These are phyloP conservation scores for Chrysocyon brachyurus DNA, from an alignment of 2,797 vertebrate species.

Conservation along the genomic window DNA sequence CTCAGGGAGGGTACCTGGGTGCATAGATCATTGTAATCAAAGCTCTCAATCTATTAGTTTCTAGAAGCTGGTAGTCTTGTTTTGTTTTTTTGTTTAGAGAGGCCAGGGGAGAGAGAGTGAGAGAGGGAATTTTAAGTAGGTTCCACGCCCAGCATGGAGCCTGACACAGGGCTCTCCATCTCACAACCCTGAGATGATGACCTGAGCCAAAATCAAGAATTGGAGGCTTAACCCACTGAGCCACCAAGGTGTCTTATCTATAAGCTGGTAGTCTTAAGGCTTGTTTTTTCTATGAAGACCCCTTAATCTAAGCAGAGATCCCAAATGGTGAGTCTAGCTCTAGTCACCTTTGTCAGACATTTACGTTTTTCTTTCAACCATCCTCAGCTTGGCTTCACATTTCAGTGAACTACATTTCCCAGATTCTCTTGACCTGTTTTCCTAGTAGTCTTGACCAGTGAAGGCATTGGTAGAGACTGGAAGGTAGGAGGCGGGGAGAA, in stretches of 20 bases:
- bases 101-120: not conserved
- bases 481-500: not conserved
- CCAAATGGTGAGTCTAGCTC: not conserved
- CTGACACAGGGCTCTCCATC: not conserved
- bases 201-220: not conserved
- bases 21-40: not conserved
- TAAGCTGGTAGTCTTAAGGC: not conserved
- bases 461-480: not conserved
- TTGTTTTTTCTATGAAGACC: not conserved
- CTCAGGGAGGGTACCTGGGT: not conserved
- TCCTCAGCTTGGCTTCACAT: not conserved
- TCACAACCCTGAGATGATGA: not conserved
- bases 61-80: constrained; percentile 12
- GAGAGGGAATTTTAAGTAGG: not conserved
- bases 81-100: not conserved
- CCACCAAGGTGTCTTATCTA: not conserved
- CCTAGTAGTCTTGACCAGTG: not conserved
- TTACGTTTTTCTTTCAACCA: not conserved
- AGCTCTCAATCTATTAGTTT: constrained; percentile 43
- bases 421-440: not conserved
- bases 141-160: not conserved
- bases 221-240: not conserved
- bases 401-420: not conserved
- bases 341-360: not conserved
- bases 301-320: not conserved